Evolutionary conservation across 2,797 vertebrate genomes (phyloP).

Genomic region (Pipistrellus kuhlii): DNA sequence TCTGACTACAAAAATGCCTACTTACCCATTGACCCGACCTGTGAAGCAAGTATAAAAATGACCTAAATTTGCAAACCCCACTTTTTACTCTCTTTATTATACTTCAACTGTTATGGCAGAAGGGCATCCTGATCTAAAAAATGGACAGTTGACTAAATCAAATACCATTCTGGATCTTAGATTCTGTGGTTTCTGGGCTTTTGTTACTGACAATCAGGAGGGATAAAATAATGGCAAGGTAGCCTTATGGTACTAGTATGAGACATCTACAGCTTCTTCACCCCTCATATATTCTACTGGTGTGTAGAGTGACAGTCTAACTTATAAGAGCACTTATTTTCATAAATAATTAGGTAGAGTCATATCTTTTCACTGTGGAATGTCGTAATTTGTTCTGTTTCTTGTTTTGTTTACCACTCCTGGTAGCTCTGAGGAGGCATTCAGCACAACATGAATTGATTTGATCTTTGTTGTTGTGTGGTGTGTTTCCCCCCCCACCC

Average conservation of each 20-base stretch:
- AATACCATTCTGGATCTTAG: not conserved
- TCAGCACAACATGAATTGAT: not conserved
- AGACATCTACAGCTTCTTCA: not conserved
- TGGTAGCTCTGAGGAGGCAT: not conserved
- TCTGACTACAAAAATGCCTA: not conserved
- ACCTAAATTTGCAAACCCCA: not conserved
- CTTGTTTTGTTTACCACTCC: not conserved
- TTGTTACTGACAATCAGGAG: not conserved
- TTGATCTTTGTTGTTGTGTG: conserved; percentile 6
- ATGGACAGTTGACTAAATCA: not conserved
- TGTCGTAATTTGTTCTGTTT: not conserved
- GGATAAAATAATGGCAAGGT: not conserved
- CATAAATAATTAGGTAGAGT: not conserved
- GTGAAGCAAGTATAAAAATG: not conserved
- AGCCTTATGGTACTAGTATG: not conserved
- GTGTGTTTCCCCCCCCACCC: too few species aligned
- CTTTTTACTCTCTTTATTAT: not conserved
- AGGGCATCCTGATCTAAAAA: not conserved
- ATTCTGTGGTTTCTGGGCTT: not conserved
- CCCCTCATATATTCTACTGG: too few species aligned
- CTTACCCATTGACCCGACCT: not conserved
- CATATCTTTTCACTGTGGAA: not conserved
- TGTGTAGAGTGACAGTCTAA: not conserved
- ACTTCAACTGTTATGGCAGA: not conserved
- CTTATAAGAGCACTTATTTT: not conserved